Evolutionary conservation across 2,888 invertebrate species (phyloP), one percentile per base, ranked within the genome.

Genomic region (Dryocosmus kuriphilus): DNA sequence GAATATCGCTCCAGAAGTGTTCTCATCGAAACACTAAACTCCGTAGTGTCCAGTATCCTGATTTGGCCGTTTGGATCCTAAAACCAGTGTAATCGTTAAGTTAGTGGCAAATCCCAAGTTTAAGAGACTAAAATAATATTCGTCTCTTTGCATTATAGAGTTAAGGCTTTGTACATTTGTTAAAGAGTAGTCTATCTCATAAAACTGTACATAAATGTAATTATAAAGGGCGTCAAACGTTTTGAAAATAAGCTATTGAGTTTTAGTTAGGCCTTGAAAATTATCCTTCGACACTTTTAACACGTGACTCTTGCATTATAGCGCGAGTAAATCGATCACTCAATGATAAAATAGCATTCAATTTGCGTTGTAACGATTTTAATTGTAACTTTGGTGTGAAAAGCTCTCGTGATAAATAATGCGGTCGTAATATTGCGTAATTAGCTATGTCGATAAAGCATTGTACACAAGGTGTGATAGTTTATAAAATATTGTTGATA

Each of bases 121-220:
- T 11, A 14, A 14, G 24, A 24, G 57, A 57, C 14, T 2, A 57
- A 57, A n/a, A n/a, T n/a, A n/a, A 57, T 57, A 11, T 24, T 1
- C 24, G 24, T 22, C 14, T 57, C 24, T 22, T 27, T 27, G 9
- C 61, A 62, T 27, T 62, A 22, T 65, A 65, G 11, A 24, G 24
- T 46, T 65, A 67, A 67, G 41, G 46, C 41, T 67, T 67, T 67
- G 67, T 67, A 67, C 24, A 65, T 65, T 67, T 67, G 27, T 67
- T 67, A 67, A 46, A 41, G 4, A 63, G 38, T 63, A 22, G 38
- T 67, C 38, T 67, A 38, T 46, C 30, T 67, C 27, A 46, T 27
- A 51, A 27, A 71, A 51, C 27, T 51, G 16, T 71, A 46, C 46
- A 71, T 71, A 71, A 71, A 71, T 71, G 71, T 71, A 71, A 71